These are phyloP conservation scores for Periophthalmus magnuspinnatus DNA, from an alignment of 2,797 vertebrate genomes.

Conservation along the genomic window DNA sequence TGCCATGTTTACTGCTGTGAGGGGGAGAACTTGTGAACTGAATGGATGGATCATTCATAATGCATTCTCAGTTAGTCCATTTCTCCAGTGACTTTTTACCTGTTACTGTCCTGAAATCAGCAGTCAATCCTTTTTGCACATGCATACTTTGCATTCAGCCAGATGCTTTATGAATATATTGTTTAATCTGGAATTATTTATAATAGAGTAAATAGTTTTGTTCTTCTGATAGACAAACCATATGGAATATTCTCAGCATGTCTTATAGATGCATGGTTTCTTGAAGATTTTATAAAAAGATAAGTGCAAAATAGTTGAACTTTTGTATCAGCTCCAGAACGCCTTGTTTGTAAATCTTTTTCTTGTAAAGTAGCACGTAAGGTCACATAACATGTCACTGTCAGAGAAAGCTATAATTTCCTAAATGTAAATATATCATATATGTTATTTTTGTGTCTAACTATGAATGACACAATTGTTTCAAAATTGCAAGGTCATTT, in stretches of 20 bases:
- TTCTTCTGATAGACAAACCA: slow-evolving; percentile 75
- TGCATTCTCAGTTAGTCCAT: slow-evolving; percentile 70
- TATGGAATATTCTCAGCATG: slow-evolving; percentile 79
- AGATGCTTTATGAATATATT: slow-evolving; percentile 83
- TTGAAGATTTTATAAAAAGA: slow-evolving; percentile 67
- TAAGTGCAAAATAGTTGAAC: slow-evolving; percentile 60
- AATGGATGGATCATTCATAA: slow-evolving; percentile 75
- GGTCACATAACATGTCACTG: slow-evolving; percentile 68
- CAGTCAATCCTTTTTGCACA: slow-evolving; percentile 67
- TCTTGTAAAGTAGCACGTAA: slow-evolving; percentile 77
- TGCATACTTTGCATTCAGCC: slow-evolving; percentile 67
- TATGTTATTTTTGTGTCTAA: slow-evolving; percentile 71
- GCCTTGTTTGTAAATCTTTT: slow-evolving; percentile 77
- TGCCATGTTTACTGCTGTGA: slow-evolving; percentile 73
- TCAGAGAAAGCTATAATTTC: slow-evolving; percentile 71
- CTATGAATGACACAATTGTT: slow-evolving; percentile 76
- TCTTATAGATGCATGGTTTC: slow-evolving; percentile 75
- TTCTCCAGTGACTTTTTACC: slow-evolving; percentile 59
- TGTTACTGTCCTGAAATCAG: slow-evolving; percentile 57
- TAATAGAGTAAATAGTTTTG: slow-evolving; percentile 79
- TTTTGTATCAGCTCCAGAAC: slow-evolving; percentile 80
- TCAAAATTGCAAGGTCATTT: slow-evolving; percentile 68
- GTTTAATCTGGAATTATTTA: slow-evolving; percentile 72
- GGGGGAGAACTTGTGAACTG: slow-evolving; percentile 63
- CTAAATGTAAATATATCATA: slow-evolving; percentile 73